A percentile compares a stretch with the other conserved stretches of the same genome.
Evolutionary conservation across 2,797 vertebrate species (phyloP).

Genomic region (Etheostoma perlongum): DNA sequence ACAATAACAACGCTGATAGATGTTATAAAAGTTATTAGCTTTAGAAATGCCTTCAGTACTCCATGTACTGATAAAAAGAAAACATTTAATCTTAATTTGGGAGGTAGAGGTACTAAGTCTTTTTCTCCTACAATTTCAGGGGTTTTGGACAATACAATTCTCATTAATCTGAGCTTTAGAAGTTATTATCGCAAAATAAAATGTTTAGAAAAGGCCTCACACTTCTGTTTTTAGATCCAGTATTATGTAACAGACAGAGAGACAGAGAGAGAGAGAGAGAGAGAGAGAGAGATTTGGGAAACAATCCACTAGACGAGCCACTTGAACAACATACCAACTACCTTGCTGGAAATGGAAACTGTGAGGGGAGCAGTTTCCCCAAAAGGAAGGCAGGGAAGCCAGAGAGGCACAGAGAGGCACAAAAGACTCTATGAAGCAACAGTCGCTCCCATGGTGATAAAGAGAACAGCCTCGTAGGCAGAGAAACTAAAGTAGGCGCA

Average conservation of each 20-base stretch:
- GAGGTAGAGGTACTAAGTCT: not conserved
- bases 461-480: slow-evolving; percentile 34
- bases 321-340: slow-evolving; percentile 50
- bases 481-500: slow-evolving; percentile 7
- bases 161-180: not conserved
- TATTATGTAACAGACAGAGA: slow-evolving; percentile 41
- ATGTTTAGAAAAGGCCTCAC: not conserved
- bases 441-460: slow-evolving; percentile 61
- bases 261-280: too few relatives aligned
- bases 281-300: not conserved
- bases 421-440: slow-evolving; percentile 45
- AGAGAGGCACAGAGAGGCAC: slow-evolving; percentile 45
- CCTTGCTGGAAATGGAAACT: slow-evolving; percentile 56
- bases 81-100: slow-evolving; percentile 3
- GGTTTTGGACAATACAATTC: not conserved
- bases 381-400: slow-evolving; percentile 61
- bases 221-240: slow-evolving; percentile 16
- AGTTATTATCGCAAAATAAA: not conserved
- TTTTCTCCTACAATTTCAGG: not conserved
- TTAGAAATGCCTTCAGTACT: fast-evolving
- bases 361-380: slow-evolving; percentile 53
- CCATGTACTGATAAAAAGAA: not conserved
- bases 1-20: not conserved
- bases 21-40: not conserved
- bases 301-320: slow-evolving; percentile 24